phyloP scores from a whole-genome alignment of 2,888 invertebrate species.

The Mongoloraphidia duomilia region DNA sequence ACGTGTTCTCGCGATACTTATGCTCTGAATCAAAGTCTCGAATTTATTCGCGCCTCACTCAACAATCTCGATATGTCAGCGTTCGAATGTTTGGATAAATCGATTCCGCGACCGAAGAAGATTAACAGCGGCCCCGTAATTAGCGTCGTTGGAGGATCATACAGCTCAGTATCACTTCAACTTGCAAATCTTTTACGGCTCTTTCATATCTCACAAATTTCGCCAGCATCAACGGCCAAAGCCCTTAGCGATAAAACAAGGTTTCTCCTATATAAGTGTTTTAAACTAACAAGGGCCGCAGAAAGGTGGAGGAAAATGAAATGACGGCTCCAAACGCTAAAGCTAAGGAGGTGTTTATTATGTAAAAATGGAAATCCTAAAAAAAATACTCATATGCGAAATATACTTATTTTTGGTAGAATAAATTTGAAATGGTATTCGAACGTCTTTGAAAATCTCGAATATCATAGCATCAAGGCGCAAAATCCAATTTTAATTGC shows the following conservation, averaged over 20 bases:
- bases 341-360: too few relatives aligned
- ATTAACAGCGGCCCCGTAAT: constrained; percentile 36
- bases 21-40: constrained; percentile 44
- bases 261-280: too few relatives aligned
- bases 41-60: constrained; percentile 40
- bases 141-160: constrained; percentile 53
- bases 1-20: constrained; percentile 45
- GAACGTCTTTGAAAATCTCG: too few relatives aligned
- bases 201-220: constrained; percentile 59
- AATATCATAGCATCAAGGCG: too few relatives aligned
- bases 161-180: constrained; percentile 50
- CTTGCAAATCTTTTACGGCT: constrained; percentile 57
- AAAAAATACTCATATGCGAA: too few relatives aligned
- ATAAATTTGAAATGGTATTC: too few relatives aligned
- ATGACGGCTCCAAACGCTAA: too few relatives aligned
- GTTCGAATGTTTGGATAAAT: constrained; percentile 35
- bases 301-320: too few relatives aligned
- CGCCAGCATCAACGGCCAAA: constrained; percentile 57
- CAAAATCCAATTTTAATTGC: too few relatives aligned
- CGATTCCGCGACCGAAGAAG: constrained; percentile 30
- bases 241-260: constrained; percentile 54
- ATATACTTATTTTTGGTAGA: too few relatives aligned
- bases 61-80: constrained; percentile 32
- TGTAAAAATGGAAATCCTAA: too few relatives aligned
- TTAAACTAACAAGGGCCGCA: too few relatives aligned